Evolutionary conservation across 2,888 invertebrate genomes (phyloP), one percentile per base, ranked within the genome.

Genomic region (Cartodere bifasciata): DNA sequence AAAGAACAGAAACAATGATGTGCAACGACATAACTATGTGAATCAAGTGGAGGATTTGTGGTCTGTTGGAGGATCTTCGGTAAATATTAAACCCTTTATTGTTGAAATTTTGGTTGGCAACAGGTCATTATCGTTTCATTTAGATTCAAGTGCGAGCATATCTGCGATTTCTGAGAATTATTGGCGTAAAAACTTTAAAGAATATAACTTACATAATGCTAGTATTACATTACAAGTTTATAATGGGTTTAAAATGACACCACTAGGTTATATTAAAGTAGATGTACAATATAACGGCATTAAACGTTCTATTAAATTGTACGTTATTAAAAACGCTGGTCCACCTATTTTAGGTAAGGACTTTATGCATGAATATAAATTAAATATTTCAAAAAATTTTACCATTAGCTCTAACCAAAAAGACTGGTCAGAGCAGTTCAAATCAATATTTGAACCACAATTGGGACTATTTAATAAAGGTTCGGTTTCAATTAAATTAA

Each of bases 401-500:
- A 20, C n/a, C 13, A 17, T 17, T 20, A 12, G 27, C 5, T 17
- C 10, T 27, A 17, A 17, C 13, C 16, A 17, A 13, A 27, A 31
- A 17, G 21, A 15, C 22, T 16, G 17, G 13, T 11, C 33, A 5
- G 30, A 36, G 2, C 7, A 33, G 17, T 38, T 23, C 28, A 9
- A 23, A 7, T 12, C 17, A 21, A 28, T 34, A 13, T 37, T 39
- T 34, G 23, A 26, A 12, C 16, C 28, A 11, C 34, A 34, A 11
- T 11, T 37, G 12, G 39, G 36, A 13, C 23, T 30, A 32, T 39
- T 37, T 13, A 37, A 16, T 31, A 31, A 34, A 16, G 31, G 30
- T 16, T 14, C 7, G 3, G 16, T 27, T 6, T 17, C 13, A 12
- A 23, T 31, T 9, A 31, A 31, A 16, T 27, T 31, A 25, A 31